Percentiles rank a stretch among this genome's conserved stretches.
Conservation (phyloP, 2,797 vertebrate species). For the Cheirogaleus major region DNA sequence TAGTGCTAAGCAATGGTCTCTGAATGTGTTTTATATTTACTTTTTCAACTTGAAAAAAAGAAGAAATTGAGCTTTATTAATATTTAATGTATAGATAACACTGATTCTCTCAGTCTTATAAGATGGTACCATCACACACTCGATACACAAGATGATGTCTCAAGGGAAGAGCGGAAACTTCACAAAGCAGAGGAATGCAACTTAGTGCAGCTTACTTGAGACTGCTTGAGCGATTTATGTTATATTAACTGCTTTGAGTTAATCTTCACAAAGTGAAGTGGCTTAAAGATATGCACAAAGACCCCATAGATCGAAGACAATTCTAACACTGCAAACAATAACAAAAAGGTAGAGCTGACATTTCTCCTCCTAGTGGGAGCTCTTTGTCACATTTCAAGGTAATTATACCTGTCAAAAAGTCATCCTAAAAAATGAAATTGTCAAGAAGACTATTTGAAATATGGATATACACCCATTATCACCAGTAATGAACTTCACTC, state of each 20-base stretch:
- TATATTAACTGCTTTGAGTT: conserved; percentile 36
- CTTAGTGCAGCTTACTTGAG: not conserved
- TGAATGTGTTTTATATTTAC: not conserved
- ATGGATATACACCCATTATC: not conserved
- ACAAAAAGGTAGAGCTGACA: not conserved
- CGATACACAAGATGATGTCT: not conserved
- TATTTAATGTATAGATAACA: conserved; percentile 15
- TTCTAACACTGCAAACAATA: conserved; percentile 32
- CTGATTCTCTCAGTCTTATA: conserved; percentile 7
- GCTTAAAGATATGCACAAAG: conserved; percentile 15
- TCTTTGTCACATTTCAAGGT: conserved; percentile 42
- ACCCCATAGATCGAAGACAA: not conserved
- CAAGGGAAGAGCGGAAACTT: not conserved
- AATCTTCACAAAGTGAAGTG: not conserved
- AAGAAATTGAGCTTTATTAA: not conserved
- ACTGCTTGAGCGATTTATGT: not conserved
- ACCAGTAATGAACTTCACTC: conserved; percentile 36
- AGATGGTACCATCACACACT: not conserved
- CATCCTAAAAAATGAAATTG: conserved; percentile 44
- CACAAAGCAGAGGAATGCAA: not conserved
- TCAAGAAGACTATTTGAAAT: conserved; percentile 41
- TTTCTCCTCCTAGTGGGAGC: not conserved
- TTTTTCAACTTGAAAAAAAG: conserved; percentile 34
- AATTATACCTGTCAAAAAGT: conserved; percentile 21
- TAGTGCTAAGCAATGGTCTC: not conserved